These are phyloP conservation scores for Eulemur macaco DNA, from an alignment of 2,113 vertebrate species.

Conservation along the genomic window DNA sequence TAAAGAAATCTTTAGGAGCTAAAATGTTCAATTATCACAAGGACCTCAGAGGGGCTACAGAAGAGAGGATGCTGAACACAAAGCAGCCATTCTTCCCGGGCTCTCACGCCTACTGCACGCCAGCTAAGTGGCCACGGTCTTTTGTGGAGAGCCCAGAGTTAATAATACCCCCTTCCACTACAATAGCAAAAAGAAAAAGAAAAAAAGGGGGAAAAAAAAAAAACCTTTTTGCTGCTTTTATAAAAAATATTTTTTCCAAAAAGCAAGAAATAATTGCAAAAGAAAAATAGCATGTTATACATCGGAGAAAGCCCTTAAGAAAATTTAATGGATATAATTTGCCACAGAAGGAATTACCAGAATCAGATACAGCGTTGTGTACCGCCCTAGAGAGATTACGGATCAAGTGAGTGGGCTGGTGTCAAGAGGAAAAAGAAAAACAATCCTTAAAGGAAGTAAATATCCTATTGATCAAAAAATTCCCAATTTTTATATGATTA, in stretches of 20 bases:
- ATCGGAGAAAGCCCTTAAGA: background rate
- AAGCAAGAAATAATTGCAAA: conserved; percentile 33
- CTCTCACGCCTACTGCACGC: background rate
- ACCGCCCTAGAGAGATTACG: background rate
- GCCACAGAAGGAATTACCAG: background rate
- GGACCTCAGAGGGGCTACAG: background rate
- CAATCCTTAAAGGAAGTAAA: background rate
- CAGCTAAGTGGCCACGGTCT: background rate
- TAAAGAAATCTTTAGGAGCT: background rate
- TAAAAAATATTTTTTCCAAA: conserved; percentile 10
- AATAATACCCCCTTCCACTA: background rate
- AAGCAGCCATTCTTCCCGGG: conserved; percentile 29
- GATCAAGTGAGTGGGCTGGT: background rate
- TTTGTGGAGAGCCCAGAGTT: background rate
- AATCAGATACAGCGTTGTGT: background rate
- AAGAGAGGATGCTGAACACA: background rate
- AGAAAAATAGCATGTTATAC: background rate
- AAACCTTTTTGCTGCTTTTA: background rate
- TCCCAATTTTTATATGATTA: background rate
- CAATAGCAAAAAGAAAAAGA: background rate
- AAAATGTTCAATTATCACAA: background rate
- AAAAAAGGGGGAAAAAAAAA: background rate
- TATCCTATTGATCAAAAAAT: background rate
- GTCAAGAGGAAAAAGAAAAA: background rate
- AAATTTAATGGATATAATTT: conserved; percentile 23